Percentiles rank a stretch among this genome's conserved stretches.
Conservation (phyloP, 2,797 vertebrate species). For the Petrocephalus sullivani region DNA sequence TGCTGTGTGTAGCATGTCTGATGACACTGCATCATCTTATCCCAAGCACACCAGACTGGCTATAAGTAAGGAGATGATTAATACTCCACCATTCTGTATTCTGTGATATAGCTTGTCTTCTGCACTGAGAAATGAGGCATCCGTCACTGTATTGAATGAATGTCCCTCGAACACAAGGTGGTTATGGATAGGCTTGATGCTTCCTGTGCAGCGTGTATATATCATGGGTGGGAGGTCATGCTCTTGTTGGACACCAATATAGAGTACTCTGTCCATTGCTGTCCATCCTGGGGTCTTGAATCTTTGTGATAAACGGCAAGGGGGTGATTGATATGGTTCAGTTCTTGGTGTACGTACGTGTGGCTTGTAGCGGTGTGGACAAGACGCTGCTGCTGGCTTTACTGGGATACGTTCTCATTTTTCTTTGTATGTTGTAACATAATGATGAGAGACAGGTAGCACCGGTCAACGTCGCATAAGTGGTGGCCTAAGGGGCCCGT, state of each 20-base stretch:
- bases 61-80: background rate
- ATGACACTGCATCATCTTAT: background rate
- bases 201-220: conserved; percentile 15
- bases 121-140: background rate
- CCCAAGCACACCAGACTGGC: background rate
- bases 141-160: background rate
- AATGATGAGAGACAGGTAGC: background rate
- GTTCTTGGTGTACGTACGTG: background rate
- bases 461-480: background rate
- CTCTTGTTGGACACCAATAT: conserved; percentile 37
- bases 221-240: conserved; percentile 41
- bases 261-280: conserved; percentile 32
- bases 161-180: background rate
- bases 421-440: background rate
- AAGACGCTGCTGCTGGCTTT: background rate
- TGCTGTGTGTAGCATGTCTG: background rate
- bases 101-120: background rate
- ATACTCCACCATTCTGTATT: background rate
- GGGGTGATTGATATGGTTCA: background rate
- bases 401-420: background rate
- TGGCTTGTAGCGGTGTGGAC: background rate
- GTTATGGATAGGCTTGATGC: background rate
- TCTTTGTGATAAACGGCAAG: conserved; percentile 34
- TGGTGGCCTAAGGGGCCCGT: too few species aligned
- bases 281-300: conserved; percentile 26